phyloP scores from a whole-genome alignment of 2,888 invertebrate species.

The Caenorhabditis wallacei region DNA sequence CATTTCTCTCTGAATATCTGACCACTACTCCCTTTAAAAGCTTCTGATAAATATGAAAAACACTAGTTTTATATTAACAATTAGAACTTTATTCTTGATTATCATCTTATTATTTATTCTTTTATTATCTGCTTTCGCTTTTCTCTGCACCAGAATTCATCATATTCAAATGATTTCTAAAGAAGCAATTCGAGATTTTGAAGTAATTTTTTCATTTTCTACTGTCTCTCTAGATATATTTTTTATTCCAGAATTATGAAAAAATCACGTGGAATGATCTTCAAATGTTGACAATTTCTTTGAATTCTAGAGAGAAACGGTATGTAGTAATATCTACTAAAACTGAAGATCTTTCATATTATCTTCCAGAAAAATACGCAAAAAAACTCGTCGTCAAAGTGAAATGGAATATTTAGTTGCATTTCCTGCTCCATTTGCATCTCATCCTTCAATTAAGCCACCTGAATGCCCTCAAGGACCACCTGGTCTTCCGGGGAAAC shows the following conservation, averaged over 20 bases:
- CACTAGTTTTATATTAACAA: not conserved
- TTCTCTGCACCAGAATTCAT: slow-evolving; percentile 26
- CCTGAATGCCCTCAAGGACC: slow-evolving; percentile 47
- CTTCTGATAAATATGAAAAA: not conserved
- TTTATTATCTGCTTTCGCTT: slow-evolving; percentile 1
- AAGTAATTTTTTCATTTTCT: slow-evolving; percentile 25
- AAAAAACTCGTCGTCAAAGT: slow-evolving; percentile 28
- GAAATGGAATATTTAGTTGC: slow-evolving; percentile 7
- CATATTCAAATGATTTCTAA: slow-evolving; percentile 3
- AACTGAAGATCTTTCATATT: not conserved
- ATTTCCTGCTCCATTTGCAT: slow-evolving; percentile 14
- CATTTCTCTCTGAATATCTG: not conserved
- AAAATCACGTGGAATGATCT: slow-evolving; percentile 38
- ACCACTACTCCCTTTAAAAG: not conserved
- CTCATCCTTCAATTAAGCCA: slow-evolving; percentile 36
- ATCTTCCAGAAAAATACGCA: slow-evolving; percentile 5
- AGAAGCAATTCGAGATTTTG: slow-evolving; percentile 36
- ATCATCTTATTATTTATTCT: slow-evolving; percentile 8
- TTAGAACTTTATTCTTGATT: not conserved
- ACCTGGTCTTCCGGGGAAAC: slow-evolving; percentile 29
- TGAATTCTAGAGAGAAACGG: slow-evolving; percentile 49
- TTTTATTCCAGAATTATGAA: slow-evolving; percentile 36
- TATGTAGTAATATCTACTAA: not conserved
- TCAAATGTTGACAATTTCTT: slow-evolving; percentile 26
- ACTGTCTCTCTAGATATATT: not conserved